Evolutionary conservation across 2,888 invertebrate species (phyloP).

Genomic region (Orthonychiurus folsomi): DNA sequence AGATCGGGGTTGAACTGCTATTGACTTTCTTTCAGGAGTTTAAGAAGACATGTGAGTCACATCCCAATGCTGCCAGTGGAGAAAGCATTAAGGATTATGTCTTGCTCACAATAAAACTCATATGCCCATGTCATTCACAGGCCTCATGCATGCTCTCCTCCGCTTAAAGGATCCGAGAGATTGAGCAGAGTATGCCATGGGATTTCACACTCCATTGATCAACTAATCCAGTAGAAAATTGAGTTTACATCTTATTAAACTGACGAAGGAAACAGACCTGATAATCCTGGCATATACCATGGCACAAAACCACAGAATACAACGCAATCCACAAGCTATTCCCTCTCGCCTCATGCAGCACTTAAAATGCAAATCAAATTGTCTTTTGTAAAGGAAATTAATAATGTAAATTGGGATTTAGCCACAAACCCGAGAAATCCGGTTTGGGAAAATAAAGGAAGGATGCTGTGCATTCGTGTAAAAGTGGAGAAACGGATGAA

Average conservation of each 20-base stretch:
- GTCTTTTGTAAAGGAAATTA: background rate
- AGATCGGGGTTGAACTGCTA: constrained; percentile 20
- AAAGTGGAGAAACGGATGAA: too few relatives aligned
- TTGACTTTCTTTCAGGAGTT: constrained; percentile 16
- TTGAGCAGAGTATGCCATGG: background rate
- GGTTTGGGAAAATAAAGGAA: too few relatives aligned
- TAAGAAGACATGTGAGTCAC: background rate
- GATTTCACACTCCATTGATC: background rate
- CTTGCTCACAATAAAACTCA: background rate
- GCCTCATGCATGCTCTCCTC: background rate
- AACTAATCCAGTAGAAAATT: background rate
- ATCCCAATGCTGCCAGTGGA: too few relatives aligned
- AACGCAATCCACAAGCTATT: background rate
- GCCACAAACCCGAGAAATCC: too few relatives aligned
- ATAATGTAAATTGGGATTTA: too few relatives aligned
- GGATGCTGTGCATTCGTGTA: too few relatives aligned
- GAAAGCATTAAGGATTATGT: too few relatives aligned
- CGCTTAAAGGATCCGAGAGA: background rate
- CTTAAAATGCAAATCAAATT: background rate
- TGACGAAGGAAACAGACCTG: background rate
- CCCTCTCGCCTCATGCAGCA: background rate
- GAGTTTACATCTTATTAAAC: background rate
- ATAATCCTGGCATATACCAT: too few relatives aligned
- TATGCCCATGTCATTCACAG: background rate
- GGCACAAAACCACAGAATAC: background rate